phyloP scores from a whole-genome alignment of 2,888 invertebrate species.

The Therioaphis trifolii region DNA sequence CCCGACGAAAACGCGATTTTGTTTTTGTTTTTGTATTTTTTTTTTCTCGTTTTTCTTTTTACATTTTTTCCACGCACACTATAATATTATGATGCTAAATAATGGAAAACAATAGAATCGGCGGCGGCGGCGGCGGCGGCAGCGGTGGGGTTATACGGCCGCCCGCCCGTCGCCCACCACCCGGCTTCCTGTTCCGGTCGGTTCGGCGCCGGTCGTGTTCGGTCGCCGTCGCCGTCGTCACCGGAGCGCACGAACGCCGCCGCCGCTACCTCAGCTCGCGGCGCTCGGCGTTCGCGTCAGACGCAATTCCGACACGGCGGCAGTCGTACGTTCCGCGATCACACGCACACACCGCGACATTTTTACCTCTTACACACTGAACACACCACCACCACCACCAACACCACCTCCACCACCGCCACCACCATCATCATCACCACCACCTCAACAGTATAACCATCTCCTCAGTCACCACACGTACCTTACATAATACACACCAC shows the following conservation, averaged over 20 bases:
- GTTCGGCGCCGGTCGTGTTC: conserved; percentile 55
- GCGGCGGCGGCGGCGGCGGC: background rate
- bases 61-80: background rate
- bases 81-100: too few relatives aligned
- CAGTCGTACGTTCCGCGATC: conserved; percentile 60
- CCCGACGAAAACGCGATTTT: conserved; percentile 23
- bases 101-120: conserved; percentile 45
- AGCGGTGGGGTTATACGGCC: background rate
- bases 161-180: conserved; percentile 10
- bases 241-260: conserved; percentile 5
- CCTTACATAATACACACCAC: background rate
- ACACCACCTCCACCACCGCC: background rate
- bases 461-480: too few relatives aligned
- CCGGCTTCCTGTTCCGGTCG: conserved; percentile 62
- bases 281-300: conserved; percentile 43
- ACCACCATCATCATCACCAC: background rate
- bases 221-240: conserved; percentile 37
- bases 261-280: conserved; percentile 47
- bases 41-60: conserved; percentile 7
- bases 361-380: conserved; percentile 60
- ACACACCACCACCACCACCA: conserved; percentile 50
- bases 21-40: too few relatives aligned
- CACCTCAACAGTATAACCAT: too few relatives aligned
- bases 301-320: conserved; percentile 62
- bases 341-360: conserved; percentile 60